These are phyloP conservation scores for Agrochola macilenta DNA, from an alignment of 2,888 invertebrate genomes.

Conservation along the genomic window DNA sequence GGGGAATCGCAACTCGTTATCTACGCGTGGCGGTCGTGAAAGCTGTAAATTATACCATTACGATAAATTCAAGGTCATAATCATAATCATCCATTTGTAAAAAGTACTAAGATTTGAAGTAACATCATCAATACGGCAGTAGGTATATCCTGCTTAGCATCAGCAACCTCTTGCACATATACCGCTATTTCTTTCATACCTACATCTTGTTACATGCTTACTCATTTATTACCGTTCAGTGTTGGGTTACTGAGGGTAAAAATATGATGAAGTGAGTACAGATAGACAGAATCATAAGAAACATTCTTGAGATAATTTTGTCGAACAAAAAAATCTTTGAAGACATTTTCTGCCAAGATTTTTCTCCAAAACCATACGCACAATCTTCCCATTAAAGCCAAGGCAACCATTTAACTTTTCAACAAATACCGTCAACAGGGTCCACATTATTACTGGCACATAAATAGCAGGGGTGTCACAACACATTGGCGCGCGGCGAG, in stretches of 20 bases:
- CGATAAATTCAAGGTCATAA: background rate
- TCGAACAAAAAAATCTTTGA: background rate
- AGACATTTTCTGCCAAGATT: conserved; percentile 24
- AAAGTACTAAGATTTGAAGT: background rate
- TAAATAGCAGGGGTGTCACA: conserved; percentile 69
- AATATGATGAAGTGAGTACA: background rate
- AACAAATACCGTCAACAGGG: conserved; percentile 31
- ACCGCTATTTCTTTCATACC: background rate
- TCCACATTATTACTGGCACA: conserved; percentile 66
- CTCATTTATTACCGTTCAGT: background rate
- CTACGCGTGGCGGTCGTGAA: background rate
- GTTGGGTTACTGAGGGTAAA: background rate
- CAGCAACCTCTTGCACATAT: background rate
- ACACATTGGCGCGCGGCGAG: conserved; percentile 54
- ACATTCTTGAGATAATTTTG: background rate
- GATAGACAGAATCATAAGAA: background rate
- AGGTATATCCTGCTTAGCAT: background rate
- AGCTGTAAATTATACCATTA: background rate
- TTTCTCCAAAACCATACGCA: conserved; percentile 9
- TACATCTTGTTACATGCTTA: background rate
- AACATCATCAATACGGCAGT: background rate
- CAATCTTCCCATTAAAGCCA: conserved; percentile 45
- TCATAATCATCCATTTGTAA: background rate
- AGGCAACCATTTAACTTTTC: conserved; percentile 49
- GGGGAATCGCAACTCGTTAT: background rate